These are phyloP conservation scores for Neolamprologus caudopunctatus DNA, from an alignment of 2,113 vertebrate species.

Conservation along the genomic window DNA sequence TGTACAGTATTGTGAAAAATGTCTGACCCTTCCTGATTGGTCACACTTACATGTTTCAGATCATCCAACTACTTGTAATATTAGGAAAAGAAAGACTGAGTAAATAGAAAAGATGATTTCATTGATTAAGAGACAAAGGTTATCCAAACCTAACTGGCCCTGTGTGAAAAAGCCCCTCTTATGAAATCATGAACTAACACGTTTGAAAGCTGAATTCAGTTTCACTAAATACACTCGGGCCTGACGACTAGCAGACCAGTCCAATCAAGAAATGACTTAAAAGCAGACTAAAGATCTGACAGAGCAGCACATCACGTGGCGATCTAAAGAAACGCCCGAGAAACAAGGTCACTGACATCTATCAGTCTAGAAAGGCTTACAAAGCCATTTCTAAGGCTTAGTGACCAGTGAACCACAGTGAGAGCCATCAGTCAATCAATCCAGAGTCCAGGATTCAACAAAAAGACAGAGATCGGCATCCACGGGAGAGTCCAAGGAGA, in stretches of 20 bases:
- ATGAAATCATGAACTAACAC: rapidly evolving
- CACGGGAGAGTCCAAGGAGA: background rate
- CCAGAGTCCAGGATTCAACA: background rate
- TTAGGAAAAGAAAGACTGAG: background rate
- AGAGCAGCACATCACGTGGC: background rate
- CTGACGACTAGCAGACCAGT: background rate
- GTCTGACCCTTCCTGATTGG: background rate
- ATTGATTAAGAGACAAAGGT: background rate
- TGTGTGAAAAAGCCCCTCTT: background rate
- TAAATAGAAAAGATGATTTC: background rate
- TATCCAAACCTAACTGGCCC: background rate
- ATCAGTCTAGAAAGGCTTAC: background rate
- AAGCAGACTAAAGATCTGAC: background rate
- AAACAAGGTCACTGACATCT: background rate
- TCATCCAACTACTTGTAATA: background rate
- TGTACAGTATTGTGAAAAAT: background rate
- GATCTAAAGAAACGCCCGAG: background rate
- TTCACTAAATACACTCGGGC: background rate
- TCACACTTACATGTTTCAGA: background rate
- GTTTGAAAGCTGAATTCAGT: background rate
- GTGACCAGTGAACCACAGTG: background rate
- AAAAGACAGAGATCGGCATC: background rate
- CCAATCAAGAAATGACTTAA: background rate
- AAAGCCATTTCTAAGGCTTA: rapidly evolving
- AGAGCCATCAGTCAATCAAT: background rate